These are phyloP conservation scores for Lamellibrachia satsuma DNA, from an alignment of 2,888 invertebrate species.

Conservation along the genomic window DNA sequence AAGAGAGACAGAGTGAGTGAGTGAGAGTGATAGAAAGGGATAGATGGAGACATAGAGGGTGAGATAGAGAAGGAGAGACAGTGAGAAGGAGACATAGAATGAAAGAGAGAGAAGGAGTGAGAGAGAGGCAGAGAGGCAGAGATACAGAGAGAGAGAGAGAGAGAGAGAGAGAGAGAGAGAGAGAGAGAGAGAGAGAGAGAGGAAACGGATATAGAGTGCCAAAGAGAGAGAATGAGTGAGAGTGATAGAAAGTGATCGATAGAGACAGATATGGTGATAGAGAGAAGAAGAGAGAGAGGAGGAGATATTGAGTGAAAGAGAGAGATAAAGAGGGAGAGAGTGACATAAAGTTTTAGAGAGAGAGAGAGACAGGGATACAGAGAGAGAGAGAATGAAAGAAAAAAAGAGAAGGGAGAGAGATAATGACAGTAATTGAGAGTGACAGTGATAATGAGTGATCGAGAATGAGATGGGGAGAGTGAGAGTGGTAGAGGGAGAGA, in stretches of 20 bases:
- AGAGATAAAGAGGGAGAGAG: background rate
- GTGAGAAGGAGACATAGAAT: background rate
- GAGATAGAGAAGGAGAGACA: background rate
- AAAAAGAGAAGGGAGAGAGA: background rate
- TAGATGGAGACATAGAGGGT: background rate
- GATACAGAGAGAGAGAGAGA: too few relatives aligned
- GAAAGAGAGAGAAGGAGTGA: background rate
- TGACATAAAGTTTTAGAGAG: background rate
- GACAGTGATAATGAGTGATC: background rate
- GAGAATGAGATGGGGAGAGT: background rate
- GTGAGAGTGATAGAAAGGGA: background rate
- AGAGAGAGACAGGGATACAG: background rate
- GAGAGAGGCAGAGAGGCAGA: too few relatives aligned
- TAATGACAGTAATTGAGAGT: background rate
- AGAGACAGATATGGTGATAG: background rate
- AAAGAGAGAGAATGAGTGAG: constrained; percentile 7
- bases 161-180: background rate
- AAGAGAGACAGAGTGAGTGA: background rate
- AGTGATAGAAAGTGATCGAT: background rate
- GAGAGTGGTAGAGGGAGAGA: background rate
- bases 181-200: too few relatives aligned
- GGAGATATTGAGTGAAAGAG: background rate
- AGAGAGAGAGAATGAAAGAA: background rate
- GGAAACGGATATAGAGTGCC: background rate
- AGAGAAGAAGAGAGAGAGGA: background rate